Evolutionary conservation across 2,888 invertebrate species (phyloP), one percentile per base, ranked within the genome.

Genomic region (Metalampra italica): DNA sequence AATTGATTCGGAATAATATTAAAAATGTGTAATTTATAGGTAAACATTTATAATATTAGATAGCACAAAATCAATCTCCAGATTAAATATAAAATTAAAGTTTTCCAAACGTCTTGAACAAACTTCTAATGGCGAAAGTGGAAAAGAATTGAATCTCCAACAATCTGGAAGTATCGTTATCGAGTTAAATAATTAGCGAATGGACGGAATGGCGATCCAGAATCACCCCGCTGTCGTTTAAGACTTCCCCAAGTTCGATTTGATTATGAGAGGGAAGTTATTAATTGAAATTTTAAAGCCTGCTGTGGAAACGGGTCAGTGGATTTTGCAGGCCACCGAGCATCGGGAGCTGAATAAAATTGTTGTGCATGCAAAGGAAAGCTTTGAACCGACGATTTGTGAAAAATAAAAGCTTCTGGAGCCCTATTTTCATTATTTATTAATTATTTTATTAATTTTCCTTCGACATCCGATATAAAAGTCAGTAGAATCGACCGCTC

Each of bases 181-280:
- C 66, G 59, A 76, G 61, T 73, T 71, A 68, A 71, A 72, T 75
- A 79, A 79, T 80, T 78, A 82, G 77, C 70, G 71, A 72, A 68
- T 71, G 53, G 57, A 64, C 57, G 54, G 53, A 60, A 60, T 58
- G 53, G 65, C 62, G 66, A 70, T 69, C 57, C 12, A 54, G 53
- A 55, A 51, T 62, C 61, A 61, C 65, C 66, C 66, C 64, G 60
- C 63, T 39, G 32, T 38, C 60, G 61, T 57, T 64, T 57, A 71
- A 71, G 72, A 71, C 69, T 71, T 68, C 59, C 46, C 43, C 9
- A 54, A 74, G 74, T 71, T 62, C 66, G 66, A 79, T 78, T 81
- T 69, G 64, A 76, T 75, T 75, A 68, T 71, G 68, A 74, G 60
- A 71, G 68, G 63, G 58, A 67, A 56, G 68, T 78, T 78, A 78